A percentile compares a stretch with the other conserved stretches of the same genome.
Conservation (phyloP, 2,888 invertebrate species). For the Dryadula phaetusa region DNA sequence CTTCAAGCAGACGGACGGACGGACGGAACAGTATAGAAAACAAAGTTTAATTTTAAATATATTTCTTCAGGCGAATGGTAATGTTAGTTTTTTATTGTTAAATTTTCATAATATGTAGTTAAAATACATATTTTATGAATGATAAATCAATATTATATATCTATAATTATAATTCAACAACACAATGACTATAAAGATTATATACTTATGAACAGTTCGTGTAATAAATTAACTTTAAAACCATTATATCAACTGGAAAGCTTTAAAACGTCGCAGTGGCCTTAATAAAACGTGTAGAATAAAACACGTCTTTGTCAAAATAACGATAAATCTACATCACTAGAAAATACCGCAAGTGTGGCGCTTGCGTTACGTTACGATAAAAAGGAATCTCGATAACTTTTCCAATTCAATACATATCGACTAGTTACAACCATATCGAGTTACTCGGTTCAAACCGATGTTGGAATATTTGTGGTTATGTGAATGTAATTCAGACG, state of each 20-base stretch:
- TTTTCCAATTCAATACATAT: conserved; percentile 62
- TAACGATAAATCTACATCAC: conserved; percentile 49
- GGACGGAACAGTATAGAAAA: too few relatives aligned
- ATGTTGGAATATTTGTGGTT: conserved; percentile 47
- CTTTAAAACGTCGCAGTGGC: background rate
- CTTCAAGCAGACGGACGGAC: too few relatives aligned
- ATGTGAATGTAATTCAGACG: conserved; percentile 39
- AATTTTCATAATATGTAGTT: too few relatives aligned
- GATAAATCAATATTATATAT: background rate
- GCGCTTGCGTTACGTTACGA: conserved; percentile 58
- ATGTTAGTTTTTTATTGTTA: too few relatives aligned
- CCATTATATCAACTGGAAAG: background rate
- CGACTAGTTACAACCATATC: conserved; percentile 61
- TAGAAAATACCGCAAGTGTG: conserved; percentile 63
- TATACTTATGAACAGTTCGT: background rate
- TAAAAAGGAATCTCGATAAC: conserved; percentile 64
- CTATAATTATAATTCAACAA: background rate
- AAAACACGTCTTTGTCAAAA: conserved; percentile 18
- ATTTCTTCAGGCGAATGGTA: too few relatives aligned
- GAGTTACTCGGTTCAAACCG: conserved; percentile 51
- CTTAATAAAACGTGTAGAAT: background rate
- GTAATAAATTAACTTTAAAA: background rate
- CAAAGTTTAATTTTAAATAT: too few relatives aligned
- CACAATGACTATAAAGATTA: too few relatives aligned
- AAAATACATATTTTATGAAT: too few relatives aligned